Evolutionary conservation across 2,113 vertebrate genomes (phyloP), one percentile per base, ranked within the genome.

Genomic region (Delphinapterus leucas): DNA sequence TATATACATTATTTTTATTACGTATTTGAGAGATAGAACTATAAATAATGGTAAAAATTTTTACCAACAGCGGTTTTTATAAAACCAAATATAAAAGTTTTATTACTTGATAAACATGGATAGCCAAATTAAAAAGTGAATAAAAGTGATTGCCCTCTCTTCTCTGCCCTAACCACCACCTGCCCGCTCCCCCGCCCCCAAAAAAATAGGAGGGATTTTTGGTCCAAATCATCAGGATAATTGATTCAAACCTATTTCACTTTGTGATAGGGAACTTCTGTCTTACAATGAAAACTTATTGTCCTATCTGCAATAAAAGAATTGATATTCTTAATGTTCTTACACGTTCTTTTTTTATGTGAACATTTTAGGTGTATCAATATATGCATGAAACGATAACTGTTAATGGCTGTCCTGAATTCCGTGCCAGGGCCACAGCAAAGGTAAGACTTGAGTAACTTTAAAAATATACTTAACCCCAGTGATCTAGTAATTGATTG

Each of bases 331-430:
- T 21, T 97, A 94, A 49, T 71, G 96, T 98, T 97, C 90, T 97
- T 98, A 97, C 88, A 53, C 95, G 44, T 95, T 98, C 44, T 28
- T 67, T 96, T 98, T 98, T 93, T 98, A 95, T 98, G 28, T 98
- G 96, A 97, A 98, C 41, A 65, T 98, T 98, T 97, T 98, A 99
- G 99, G 99, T 99, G 76, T 99, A 99, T 98, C 99, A 99, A 98
- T 99, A 99, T 97, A 99, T 99, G 99, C 99, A 99, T 97, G 99
- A 99, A 99, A 99, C 99, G 81, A 99, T 99, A 97, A 99, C 99
- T 88, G 99, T 99, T 98, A 99, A 99, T 98, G 99, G 99, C 98
- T 99, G 99, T 96, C 99, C 99, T 0, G 99, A 99, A 97, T 99
- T 99, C 98, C 99, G 99, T 98, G 99, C 99, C 47, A 99, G 99